Evolutionary conservation across 2,797 vertebrate genomes (phyloP).

Genomic region (Epinephelus coioides): DNA sequence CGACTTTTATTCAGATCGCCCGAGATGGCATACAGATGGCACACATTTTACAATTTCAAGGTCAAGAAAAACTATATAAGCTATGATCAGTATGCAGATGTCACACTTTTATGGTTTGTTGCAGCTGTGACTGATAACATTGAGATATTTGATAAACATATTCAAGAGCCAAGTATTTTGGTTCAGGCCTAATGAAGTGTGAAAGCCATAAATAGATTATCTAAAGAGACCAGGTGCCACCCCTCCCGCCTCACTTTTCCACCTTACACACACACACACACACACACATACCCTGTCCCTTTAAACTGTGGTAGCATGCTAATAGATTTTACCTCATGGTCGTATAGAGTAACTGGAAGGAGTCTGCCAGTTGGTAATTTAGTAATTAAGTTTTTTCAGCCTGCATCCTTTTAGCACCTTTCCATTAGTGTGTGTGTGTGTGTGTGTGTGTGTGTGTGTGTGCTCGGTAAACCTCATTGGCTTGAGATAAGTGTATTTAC

Average conservation of each 20-base stretch:
- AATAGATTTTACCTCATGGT: conserved; percentile 42
- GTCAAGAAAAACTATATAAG: conserved; percentile 38
- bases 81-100: conserved; percentile 46
- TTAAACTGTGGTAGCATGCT: conserved; percentile 45
- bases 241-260: conserved; percentile 37
- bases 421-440: conserved; percentile 15
- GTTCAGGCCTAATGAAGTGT: conserved; percentile 79
- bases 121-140: conserved; percentile 71
- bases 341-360: conserved; percentile 39
- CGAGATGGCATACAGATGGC: conserved; percentile 36
- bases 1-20: conserved; percentile 29
- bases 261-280: conserved; percentile 23
- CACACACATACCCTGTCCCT: conserved; percentile 23
- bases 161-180: conserved; percentile 77
- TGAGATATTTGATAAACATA: conserved; percentile 80
- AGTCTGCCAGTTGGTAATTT: conserved; percentile 52
- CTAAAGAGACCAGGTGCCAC: conserved; percentile 75
- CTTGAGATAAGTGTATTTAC: conserved; percentile 31
- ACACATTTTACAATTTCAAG: conserved; percentile 53
- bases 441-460: background rate
- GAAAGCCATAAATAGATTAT: conserved; percentile 85
- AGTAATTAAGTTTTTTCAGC: conserved; percentile 47
- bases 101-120: conserved; percentile 62
- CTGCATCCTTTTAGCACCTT: conserved; percentile 46
- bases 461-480: conserved; percentile 31